Percentiles rank a stretch among this genome's conserved stretches.
Conservation (phyloP, 2,888 invertebrate species). For the Nomada fabriciana region DNA sequence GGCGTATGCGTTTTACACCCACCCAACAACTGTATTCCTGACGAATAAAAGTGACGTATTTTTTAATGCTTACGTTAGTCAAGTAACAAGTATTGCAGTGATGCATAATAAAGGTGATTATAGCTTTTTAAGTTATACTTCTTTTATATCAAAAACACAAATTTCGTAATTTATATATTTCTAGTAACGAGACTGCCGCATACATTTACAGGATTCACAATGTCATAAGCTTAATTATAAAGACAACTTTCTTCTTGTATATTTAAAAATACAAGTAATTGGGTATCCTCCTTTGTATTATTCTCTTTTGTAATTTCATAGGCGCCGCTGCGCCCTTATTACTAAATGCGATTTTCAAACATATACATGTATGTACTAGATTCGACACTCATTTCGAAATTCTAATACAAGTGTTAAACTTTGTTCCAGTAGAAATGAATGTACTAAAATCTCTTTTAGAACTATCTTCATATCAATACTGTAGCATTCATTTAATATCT, state of each 20-base stretch:
- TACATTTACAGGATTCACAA: neutral
- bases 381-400: conserved; percentile 31
- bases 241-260: neutral
- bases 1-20: conserved; percentile 58
- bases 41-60: conserved; percentile 52
- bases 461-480: neutral
- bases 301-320: conserved; percentile 29
- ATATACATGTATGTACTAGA: conserved; percentile 33
- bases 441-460: neutral
- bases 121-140: neutral
- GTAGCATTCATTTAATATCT: neutral
- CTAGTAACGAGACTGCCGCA: neutral
- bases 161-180: neutral
- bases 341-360: conserved; percentile 30
- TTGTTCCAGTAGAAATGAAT: neutral
- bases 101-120: neutral
- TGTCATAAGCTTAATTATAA: neutral
- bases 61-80: conserved; percentile 37
- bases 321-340: conserved; percentile 26
- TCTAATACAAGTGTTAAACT: neutral
- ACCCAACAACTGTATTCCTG: conserved; percentile 45
- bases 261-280: conserved; percentile 25
- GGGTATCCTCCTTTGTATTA: neutral
- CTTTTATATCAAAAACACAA: neutral
- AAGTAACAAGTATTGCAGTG: conserved; percentile 4